A percentile compares a stretch with the other conserved stretches of the same genome.
These are phyloP conservation scores for Graptemys geographica DNA, from an alignment of 2,797 vertebrate genomes.

Conservation along the genomic window DNA sequence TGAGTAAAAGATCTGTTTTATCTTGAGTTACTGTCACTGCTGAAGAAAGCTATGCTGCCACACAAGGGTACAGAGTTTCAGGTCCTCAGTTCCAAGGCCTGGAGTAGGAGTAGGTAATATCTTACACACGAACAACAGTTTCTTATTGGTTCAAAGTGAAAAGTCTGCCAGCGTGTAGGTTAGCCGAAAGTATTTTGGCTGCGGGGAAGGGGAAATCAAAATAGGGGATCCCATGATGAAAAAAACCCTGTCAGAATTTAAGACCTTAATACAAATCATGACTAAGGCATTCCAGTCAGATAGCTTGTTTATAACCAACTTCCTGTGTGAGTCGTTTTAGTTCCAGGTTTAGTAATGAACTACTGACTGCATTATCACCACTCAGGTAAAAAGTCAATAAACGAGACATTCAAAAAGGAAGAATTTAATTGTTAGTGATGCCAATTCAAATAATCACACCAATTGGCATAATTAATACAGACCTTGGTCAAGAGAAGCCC, in stretches of 20 bases:
- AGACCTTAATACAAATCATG: conserved; percentile 42
- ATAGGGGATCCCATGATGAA: background rate
- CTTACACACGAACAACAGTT: background rate
- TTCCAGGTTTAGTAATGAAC: conserved; percentile 56
- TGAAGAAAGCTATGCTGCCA: background rate
- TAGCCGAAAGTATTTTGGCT: background rate
- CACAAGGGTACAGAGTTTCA: conserved; percentile 1
- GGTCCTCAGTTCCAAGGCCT: background rate
- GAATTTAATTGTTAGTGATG: conserved; percentile 26
- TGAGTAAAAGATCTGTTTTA: background rate
- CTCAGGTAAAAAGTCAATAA: conserved; percentile 58
- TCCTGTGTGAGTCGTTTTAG: conserved; percentile 71
- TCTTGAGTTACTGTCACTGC: background rate
- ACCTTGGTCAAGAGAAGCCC: background rate
- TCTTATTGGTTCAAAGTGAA: background rate
- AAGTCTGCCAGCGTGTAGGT: background rate
- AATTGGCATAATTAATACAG: background rate
- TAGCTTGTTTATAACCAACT: conserved; percentile 69
- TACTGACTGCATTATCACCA: conserved; percentile 50
- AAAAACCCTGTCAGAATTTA: background rate
- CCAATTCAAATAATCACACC: background rate
- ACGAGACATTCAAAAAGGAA: background rate
- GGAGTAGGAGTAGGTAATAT: background rate
- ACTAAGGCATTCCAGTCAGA: conserved; percentile 62
- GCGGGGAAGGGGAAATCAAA: background rate